Conservation (phyloP, 1,140 invertebrate species). For the Micrasema minimum region DNA sequence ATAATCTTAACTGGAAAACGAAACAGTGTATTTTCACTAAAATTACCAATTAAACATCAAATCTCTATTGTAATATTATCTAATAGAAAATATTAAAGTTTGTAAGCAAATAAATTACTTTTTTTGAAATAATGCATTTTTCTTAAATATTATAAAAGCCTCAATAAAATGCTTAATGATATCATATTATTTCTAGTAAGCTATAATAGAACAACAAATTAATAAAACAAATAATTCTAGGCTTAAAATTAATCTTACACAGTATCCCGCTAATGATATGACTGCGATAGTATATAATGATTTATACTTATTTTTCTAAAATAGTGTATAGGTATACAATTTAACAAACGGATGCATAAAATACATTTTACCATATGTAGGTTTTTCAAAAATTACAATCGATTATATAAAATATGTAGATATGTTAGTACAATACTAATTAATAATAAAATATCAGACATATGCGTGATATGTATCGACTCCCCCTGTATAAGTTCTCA, state of each 20-base stretch:
- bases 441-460: slow-evolving; percentile 50
- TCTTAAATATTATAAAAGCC: no score
- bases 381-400: slow-evolving; percentile 51
- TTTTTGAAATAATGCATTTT: no score
- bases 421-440: slow-evolving; percentile 40
- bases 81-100: no score
- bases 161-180: no score
- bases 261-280: slow-evolving; percentile 51
- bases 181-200: no score
- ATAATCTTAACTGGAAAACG: background rate
- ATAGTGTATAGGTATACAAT: slow-evolving; percentile 51
- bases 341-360: slow-evolving; percentile 47
- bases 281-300: slow-evolving; percentile 46
- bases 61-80: no score
- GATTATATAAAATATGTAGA: slow-evolving; percentile 52
- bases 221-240: background rate
- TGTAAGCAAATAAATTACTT: no score
- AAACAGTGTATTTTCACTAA: no score
- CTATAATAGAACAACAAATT: no score
- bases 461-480: slow-evolving; percentile 53
- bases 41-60: no score
- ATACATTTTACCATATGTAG: slow-evolving; percentile 39
- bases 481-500: slow-evolving; percentile 49
- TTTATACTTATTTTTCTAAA: slow-evolving; percentile 43
- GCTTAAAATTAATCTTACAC: slow-evolving; percentile 14